Evolutionary conservation across 2,797 vertebrate genomes (phyloP).

Genomic region (Pampus argenteus): DNA sequence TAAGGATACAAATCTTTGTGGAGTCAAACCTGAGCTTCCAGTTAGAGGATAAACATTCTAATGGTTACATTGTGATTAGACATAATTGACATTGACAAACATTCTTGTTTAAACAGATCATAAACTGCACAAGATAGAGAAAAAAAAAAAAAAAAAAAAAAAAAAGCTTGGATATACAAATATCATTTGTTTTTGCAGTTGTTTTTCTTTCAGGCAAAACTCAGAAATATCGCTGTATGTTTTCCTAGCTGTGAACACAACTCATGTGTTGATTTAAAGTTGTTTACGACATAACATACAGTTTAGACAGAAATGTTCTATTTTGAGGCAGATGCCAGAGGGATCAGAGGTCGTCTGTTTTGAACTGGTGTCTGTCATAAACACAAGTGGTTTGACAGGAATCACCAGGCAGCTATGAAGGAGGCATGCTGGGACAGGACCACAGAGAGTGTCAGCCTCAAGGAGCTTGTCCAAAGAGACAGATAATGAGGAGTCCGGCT

Average conservation of each 20-base stretch:
- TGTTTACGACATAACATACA: neutral
- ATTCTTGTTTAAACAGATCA: no score
- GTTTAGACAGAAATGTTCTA: neutral
- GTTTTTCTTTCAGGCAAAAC: neutral
- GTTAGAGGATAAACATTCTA: neutral
- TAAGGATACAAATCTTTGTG: neutral
- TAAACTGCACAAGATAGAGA: no score
- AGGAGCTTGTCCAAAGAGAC: neutral
- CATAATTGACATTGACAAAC: no score
- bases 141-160: no score
- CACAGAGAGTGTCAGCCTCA: neutral
- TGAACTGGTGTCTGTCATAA: slow-evolving; percentile 37
- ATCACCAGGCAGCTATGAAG: slow-evolving; percentile 15
- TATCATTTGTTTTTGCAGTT: neutral
- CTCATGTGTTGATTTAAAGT: neutral
- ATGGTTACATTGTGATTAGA: no score
- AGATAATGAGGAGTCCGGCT: neutral
- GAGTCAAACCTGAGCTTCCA: neutral
- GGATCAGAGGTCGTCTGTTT: slow-evolving; percentile 7
- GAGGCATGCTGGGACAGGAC: slow-evolving; percentile 59
- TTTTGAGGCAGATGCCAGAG: neutral
- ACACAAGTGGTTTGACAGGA: slow-evolving; percentile 49
- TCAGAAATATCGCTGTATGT: neutral
- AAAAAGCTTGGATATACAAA: no score
- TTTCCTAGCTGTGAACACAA: neutral